phyloP scores from a whole-genome alignment of 2,888 invertebrate species.

The Tortrix viridana region DNA sequence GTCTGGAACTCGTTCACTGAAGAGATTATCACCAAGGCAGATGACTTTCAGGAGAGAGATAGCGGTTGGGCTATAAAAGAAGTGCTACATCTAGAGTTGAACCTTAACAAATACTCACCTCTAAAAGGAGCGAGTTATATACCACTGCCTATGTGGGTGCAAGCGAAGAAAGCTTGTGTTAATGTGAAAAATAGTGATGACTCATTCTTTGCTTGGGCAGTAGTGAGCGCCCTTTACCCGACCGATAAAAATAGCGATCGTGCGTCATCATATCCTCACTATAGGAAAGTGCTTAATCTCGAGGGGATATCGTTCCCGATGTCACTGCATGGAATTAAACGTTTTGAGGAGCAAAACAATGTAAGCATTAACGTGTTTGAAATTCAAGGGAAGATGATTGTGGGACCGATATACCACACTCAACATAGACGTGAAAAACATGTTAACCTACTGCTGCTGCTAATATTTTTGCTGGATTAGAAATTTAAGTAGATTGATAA shows the following conservation, averaged over 20 bases:
- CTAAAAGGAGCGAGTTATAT: not conserved
- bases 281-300: conserved; percentile 44
- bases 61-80: conserved; percentile 31
- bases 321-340: conserved; percentile 44
- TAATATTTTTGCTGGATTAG: conserved; percentile 18
- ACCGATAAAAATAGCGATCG: conserved; percentile 7
- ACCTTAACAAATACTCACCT: not conserved
- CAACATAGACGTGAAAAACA: conserved; percentile 38
- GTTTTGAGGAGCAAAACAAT: conserved; percentile 44
- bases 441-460: conserved; percentile 45
- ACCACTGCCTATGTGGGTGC: conserved; percentile 1
- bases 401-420: no score
- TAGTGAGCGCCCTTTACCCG: no score
- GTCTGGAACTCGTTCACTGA: not conserved
- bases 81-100: conserved; percentile 24
- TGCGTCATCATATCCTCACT: conserved; percentile 33
- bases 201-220: no score
- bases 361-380: conserved; percentile 48
- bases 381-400: conserved; percentile 33
- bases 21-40: conserved; percentile 25
- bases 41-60: conserved; percentile 32
- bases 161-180: conserved; percentile 13
- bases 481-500: conserved; percentile 22
- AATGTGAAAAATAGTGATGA: conserved; percentile 22
- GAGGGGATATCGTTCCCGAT: conserved; percentile 44